Base-by-base conservation (phyloP, 1,140 invertebrate genomes). In the Zaprionus camerounensis region DNA sequence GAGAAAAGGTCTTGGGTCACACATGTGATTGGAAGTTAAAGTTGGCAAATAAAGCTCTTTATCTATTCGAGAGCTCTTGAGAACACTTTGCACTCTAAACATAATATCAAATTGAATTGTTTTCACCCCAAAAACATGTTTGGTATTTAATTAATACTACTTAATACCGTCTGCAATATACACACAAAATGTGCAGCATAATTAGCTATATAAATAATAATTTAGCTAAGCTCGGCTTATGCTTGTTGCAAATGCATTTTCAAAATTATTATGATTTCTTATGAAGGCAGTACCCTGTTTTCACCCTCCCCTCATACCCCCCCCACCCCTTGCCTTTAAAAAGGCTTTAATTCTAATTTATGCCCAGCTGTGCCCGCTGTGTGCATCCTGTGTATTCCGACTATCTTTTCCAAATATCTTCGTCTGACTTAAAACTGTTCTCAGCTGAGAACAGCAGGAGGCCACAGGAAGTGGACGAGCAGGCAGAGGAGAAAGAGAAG, bases 191-290 rank as follows among this genome's bases (percentile, higher is more conserved):
- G 65, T 63, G 34, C 49, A 22, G n/a, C 53, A 38, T 68, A 64
- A 63, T 68, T 51, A 59, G 22, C 57, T 38, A 56, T 58, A 67
- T 53, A 66, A 51, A 65, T 56, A 57, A 72, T 67, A 38, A 72
- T 72, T 38, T 66, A 72, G 28, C 26, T 49, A 51, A 55, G 17
- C 49, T 49, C 15, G 41, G 49, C 11, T 15, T 31, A 53, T 36
- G 22, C 5, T 38, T 20, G 15, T 56, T 71, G 24, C 55, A 38
- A 51, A 51, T 72, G 44, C 61, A 71, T 75, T 69, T 55, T 36
- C 71, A 61, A 81, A 84, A 83, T 73, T 77, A 80, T 83, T 65
- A 70, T 70, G 38, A 53, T 64, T 73, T 80, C 67, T 79, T 69
- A 64, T 68, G 67, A 9, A 5, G 41, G n/a, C 20, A 13, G 1